phyloP scores from a whole-genome alignment of 2,797 vertebrate species.

The Echiichthys vipera region DNA sequence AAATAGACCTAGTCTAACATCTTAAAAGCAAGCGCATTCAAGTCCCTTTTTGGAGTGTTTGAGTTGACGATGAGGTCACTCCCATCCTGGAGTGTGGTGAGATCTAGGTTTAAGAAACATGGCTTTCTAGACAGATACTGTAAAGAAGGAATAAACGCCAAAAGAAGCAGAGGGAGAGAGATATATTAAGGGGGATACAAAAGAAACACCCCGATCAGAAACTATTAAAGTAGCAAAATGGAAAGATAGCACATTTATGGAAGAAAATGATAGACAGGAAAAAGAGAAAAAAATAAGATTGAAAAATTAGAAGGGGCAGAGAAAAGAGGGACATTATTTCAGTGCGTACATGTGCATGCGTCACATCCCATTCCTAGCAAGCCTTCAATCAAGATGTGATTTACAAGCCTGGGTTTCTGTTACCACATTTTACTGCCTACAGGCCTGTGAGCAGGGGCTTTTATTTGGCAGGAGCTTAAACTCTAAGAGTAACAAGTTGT shows the following conservation, averaged over 20 bases:
- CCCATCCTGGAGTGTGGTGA: background rate
- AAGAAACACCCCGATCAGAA: background rate
- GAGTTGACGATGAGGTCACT: no score
- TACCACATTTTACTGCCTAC: slow-evolving; percentile 70
- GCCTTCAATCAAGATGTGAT: slow-evolving; percentile 75
- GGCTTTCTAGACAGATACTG: background rate
- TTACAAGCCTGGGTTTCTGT: slow-evolving; percentile 67
- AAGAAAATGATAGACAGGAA: background rate
- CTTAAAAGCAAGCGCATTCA: background rate
- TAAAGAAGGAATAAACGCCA: background rate
- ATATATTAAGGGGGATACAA: background rate
- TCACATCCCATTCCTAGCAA: slow-evolving; percentile 61
- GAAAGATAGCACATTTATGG: background rate
- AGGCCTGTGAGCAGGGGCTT: slow-evolving; percentile 70
- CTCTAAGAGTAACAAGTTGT: slow-evolving; percentile 61
- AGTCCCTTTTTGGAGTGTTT: background rate
- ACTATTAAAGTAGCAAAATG: background rate
- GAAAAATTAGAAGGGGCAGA: slow-evolving; percentile 9
- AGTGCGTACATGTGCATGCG: slow-evolving; percentile 29
- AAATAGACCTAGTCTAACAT: background rate
- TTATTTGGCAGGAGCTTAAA: slow-evolving; percentile 74
- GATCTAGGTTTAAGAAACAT: background rate
- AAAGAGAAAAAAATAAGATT: background rate
- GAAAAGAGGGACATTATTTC: slow-evolving; percentile 4
- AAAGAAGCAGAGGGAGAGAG: background rate